Evolutionary conservation across 2,797 vertebrate genomes (phyloP).

Genomic region (Arrhamphus sclerolepis): DNA sequence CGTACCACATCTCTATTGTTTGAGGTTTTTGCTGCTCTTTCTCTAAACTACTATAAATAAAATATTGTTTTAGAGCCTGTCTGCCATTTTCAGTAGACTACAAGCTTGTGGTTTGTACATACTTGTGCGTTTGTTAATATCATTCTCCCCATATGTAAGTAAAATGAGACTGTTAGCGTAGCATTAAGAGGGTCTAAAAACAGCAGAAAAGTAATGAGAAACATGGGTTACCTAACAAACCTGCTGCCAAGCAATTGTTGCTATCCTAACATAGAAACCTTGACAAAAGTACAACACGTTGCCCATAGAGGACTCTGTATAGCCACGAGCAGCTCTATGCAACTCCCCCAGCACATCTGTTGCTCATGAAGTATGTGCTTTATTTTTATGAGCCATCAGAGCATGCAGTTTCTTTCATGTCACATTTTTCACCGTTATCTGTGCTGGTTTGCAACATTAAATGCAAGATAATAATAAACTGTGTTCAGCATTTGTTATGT

Average conservation of each 20-base stretch:
- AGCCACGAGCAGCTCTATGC: no score
- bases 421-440: constrained; percentile 31
- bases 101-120: no score
- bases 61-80: no score
- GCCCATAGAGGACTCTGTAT: constrained; percentile 27
- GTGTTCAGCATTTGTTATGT: background rate
- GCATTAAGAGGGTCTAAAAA: no score
- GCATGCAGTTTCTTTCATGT: constrained; percentile 37
- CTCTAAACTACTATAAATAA: constrained; percentile 20
- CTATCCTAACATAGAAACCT: constrained; percentile 33
- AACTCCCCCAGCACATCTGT: constrained; percentile 33
- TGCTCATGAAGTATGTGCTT: constrained; percentile 22
- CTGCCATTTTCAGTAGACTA: no score
- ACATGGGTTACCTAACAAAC: background rate
- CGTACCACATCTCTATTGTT: background rate
- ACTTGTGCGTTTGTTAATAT: no score
- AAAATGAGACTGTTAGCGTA: no score
- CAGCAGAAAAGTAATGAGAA: background rate
- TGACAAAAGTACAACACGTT: constrained; percentile 19
- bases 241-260: constrained; percentile 49
- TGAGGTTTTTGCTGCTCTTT: constrained; percentile 16
- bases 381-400: constrained; percentile 38
- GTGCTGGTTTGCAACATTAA: constrained; percentile 17
- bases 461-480: background rate
- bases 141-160: no score